Base-by-base conservation (phyloP, 2,888 invertebrate genomes). In the Cryptosula pallasiana region DNA sequence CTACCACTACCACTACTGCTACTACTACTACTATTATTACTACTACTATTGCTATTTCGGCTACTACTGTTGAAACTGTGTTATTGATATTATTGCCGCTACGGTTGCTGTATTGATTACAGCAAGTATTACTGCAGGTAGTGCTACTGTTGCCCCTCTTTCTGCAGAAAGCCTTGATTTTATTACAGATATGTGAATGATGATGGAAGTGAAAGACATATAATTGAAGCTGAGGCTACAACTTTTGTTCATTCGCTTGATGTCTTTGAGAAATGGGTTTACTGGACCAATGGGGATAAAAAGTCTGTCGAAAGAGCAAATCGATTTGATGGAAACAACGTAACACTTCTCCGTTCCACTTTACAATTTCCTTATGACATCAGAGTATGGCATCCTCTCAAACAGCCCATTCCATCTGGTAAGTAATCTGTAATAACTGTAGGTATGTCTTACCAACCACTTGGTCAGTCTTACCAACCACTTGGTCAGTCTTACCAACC, bases 201-300 rank as follows among this genome's bases (percentile, higher is more conserved):
- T 55, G 92, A 95, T 81, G 98, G 98, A 1, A 89, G 88, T 29
- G 91, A 92, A 73, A 88, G 98, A 69, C 93, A 95, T 85, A 82
- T 80, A 9, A 81, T 85, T 1, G 72, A 95, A 1, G 90, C 91
- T 0, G 94, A 94, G 0, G 77, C 77, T 25, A 81, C 89, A 69
- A 95, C 63, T 5, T 63, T 63, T 32, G 63, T 97, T 0, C 99
- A 81, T 74, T 77, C 82, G 25, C 79, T 83, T 71, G 77, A 81
- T 0, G 73, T 82, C 45, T 83, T 83, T 76, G 83, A 81, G 73
- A 82, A 97, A 80, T 91, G 88, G 80, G 82, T 88, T 74, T 99
- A 92, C 86, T 99, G 97, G 96, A 95, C 95, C 0, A 98, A 99
- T 83, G 99, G 98, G 98, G 98, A 98, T 83, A 87, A 95, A 73